Percentiles rank a stretch among this genome's conserved stretches.
phyloP scores from a whole-genome alignment of 2,113 vertebrate species.

The Mobula hypostoma region DNA sequence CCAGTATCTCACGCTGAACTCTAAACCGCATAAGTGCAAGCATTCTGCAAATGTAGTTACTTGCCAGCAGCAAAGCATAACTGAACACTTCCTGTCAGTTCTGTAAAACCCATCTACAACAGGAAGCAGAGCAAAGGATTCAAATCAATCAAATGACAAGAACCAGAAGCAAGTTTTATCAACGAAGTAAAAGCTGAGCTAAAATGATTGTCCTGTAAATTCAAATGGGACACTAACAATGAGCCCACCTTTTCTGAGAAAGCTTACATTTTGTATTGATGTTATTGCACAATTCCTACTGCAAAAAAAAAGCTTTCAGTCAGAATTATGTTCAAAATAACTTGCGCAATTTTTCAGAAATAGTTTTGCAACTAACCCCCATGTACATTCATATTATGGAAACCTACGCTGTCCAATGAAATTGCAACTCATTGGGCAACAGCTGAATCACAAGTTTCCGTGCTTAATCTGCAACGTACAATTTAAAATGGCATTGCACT shows the following conservation, averaged over 20 bases:
- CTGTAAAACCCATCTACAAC: background rate
- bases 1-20: background rate
- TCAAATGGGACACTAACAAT: background rate
- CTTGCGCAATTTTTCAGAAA: conserved; percentile 14
- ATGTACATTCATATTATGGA: too few relatives aligned
- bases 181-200: background rate
- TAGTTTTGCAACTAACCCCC: background rate
- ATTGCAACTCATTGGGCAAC: background rate
- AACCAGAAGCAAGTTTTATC: background rate
- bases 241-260: background rate
- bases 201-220: background rate
- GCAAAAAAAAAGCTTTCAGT: background rate
- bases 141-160: too few relatives aligned
- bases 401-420: background rate
- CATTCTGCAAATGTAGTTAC: conserved; percentile 9
- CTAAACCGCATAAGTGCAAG: background rate
- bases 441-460: background rate
- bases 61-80: background rate
- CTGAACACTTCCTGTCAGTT: background rate
- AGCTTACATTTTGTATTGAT: background rate
- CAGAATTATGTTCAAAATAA: background rate
- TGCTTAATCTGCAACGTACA: background rate
- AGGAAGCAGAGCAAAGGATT: background rate
- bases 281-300: background rate
- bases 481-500: background rate